Conservation (phyloP, 2,888 invertebrate genomes). For the Nineta flava region DNA sequence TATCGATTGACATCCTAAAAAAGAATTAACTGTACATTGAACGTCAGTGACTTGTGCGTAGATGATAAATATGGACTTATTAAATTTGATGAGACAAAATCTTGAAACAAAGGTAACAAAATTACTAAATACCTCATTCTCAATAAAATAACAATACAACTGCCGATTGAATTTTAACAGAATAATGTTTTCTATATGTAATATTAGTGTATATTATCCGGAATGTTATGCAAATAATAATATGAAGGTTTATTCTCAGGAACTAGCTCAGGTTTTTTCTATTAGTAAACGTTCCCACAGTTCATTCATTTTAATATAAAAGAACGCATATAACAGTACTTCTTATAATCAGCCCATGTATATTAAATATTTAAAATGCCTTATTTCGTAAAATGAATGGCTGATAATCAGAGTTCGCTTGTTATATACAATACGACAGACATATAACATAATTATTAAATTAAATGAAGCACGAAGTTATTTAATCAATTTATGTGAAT, state of each 20-base stretch:
- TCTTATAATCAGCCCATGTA: neutral
- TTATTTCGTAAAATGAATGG: conserved; percentile 3
- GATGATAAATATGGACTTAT: no score
- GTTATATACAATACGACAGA: neutral
- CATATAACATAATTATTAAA: neutral
- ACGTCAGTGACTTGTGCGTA: no score
- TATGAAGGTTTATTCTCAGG: conserved; percentile 25
- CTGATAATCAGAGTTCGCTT: neutral
- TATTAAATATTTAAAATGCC: conserved; percentile 1
- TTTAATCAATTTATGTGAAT: no score
- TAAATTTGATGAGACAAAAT: no score
- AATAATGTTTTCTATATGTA: neutral
- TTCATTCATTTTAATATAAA: neutral
- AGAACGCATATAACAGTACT: neutral
- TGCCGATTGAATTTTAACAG: no score
- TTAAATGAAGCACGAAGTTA: no score
- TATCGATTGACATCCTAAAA: no score
- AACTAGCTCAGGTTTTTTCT: conserved; percentile 26
- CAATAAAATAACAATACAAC: no score
- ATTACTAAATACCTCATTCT: no score
- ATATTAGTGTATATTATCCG: neutral
- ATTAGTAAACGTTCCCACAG: neutral
- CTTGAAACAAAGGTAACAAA: no score
- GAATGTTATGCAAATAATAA: neutral
- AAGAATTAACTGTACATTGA: no score